A percentile compares a stretch with the other conserved stretches of the same genome.
Conservation (phyloP, 2,797 vertebrate genomes). For the Hydrophis major region DNA sequence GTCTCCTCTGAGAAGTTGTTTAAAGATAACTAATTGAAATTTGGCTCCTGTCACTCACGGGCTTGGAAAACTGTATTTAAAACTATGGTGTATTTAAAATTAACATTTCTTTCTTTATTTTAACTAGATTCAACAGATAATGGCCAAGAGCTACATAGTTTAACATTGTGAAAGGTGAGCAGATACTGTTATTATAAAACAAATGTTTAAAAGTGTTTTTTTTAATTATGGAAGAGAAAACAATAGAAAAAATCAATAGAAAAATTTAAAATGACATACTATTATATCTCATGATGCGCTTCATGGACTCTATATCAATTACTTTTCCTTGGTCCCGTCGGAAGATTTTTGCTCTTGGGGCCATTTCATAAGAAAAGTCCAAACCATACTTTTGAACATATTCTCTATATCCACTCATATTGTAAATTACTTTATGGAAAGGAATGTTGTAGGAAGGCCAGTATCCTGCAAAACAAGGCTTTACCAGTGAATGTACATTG, state of each 20-base stretch:
- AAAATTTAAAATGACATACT: conserved; percentile 70
- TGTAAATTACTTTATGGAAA: conserved; percentile 84
- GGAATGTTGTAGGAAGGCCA: conserved; percentile 92
- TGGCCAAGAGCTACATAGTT: background rate
- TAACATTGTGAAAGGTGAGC: background rate
- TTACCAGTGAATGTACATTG: background rate
- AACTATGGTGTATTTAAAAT: background rate
- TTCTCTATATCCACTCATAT: conserved; percentile 79
- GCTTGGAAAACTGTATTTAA: background rate
- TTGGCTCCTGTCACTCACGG: background rate
- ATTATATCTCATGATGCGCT: conserved; percentile 91
- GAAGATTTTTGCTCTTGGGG: conserved; percentile 89
- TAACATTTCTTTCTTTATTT: conserved; percentile 5
- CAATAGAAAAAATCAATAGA: background rate
- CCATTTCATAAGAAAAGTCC: conserved; percentile 87
- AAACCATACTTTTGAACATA: conserved; percentile 79
- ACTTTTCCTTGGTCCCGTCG: conserved; percentile 85
- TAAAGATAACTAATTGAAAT: background rate
- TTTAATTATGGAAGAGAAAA: background rate
- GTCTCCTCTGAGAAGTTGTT: background rate
- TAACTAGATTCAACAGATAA: background rate
- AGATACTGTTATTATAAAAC: background rate
- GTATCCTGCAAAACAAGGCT: conserved; percentile 77
- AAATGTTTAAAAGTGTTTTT: background rate
- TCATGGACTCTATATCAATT: conserved; percentile 78